Evolutionary conservation across 1,140 invertebrate genomes (phyloP).

Genomic region (Homalodisca vitripennis): DNA sequence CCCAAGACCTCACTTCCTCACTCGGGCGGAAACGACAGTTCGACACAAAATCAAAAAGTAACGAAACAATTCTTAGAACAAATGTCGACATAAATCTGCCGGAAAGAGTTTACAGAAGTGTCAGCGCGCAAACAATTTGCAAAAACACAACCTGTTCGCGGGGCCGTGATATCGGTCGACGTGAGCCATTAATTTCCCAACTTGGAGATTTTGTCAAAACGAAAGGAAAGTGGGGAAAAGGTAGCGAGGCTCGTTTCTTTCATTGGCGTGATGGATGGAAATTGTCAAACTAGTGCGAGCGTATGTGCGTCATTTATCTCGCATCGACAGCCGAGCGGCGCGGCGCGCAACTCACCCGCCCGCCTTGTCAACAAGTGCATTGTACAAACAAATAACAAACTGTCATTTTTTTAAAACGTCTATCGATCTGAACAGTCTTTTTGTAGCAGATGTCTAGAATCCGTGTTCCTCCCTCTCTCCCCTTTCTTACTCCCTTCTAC

Average conservation of each 20-base stretch:
- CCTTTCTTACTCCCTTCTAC: background rate
- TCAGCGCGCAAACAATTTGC: conserved; percentile 5
- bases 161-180: background rate
- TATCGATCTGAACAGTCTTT: conserved; percentile 9
- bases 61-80: too few species aligned
- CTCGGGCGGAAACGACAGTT: too few species aligned
- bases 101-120: background rate
- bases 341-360: too few species aligned
- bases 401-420: conserved; percentile 16
- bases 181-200: background rate
- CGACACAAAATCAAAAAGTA: too few species aligned
- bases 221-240: conserved; percentile 17
- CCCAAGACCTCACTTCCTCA: too few species aligned
- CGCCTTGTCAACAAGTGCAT: conserved; percentile 12
- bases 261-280: conserved; percentile 15
- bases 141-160: too few species aligned
- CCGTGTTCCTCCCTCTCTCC: background rate
- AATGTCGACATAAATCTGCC: background rate
- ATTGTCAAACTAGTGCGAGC: background rate
- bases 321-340: too few species aligned
- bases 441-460: conserved; percentile 5
- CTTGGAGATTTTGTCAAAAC: conserved; percentile 7
- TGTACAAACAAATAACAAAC: conserved; percentile 16
- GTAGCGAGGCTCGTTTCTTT: conserved; percentile 4
- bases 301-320: background rate